Percentiles rank a stretch among this genome's conserved stretches.
phyloP scores from a whole-genome alignment of 53 echinoderm and acorn worm species.

The Zoroaster sp. region DNA sequence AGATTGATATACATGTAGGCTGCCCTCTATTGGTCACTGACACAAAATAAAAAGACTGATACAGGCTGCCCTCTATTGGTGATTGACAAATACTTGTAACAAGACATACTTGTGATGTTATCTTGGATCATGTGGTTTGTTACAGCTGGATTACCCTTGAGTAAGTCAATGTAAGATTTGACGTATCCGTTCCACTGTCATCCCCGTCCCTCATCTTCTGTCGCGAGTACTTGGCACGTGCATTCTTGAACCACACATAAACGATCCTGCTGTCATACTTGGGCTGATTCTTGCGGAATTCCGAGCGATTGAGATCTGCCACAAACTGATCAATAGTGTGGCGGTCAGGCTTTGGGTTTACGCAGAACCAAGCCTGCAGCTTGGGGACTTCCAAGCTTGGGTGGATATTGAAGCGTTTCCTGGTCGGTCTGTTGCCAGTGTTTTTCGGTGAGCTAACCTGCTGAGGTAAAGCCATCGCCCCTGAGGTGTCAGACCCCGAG shows the following conservation, averaged over 20 bases:
- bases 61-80: not conserved
- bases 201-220: conserved; percentile 51
- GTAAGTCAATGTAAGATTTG: conserved; percentile 45
- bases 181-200: conserved; percentile 7
- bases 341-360: conserved; percentile 85
- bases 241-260: conserved; percentile 98
- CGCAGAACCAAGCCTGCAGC: conserved; percentile 87
- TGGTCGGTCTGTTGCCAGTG: conserved; percentile 37
- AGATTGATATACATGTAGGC: too few relatives aligned
- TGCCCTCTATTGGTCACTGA: not conserved
- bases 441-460: conserved; percentile 12
- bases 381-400: conserved; percentile 90
- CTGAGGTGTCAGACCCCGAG: not conserved
- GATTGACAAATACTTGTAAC: not conserved
- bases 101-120: not conserved
- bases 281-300: conserved; percentile 83
- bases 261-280: conserved; percentile 89
- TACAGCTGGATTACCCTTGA: conserved; percentile 39
- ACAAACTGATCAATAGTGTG: conserved; percentile 86
- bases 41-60: too few relatives aligned
- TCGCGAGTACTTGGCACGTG: conserved; percentile 87
- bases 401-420: conserved; percentile 96
- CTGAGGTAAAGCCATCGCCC: not conserved
- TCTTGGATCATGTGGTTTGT: not conserved
- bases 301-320: conserved; percentile 82